phyloP scores from a whole-genome alignment of 2,797 vertebrate species.

The Lagorchestes hirsutus region DNA sequence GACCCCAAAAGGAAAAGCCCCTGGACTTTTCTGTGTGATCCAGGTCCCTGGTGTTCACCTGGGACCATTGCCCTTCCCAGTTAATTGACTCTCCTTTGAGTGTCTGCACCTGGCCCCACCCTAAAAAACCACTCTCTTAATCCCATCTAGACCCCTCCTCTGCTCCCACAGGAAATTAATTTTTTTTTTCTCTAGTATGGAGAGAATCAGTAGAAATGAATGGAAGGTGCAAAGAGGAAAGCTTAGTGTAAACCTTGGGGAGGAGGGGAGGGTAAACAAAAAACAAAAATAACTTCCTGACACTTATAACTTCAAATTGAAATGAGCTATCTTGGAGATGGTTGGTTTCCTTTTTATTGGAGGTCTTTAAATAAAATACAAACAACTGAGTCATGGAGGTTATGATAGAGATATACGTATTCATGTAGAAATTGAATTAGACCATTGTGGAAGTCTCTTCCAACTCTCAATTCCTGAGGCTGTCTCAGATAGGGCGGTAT shows the following conservation, averaged over 20 bases:
- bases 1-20: too few relatives aligned
- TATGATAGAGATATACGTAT: neutral
- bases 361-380: neutral
- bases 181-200: neutral
- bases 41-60: too few relatives aligned
- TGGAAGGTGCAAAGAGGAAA: neutral
- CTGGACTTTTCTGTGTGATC: too few relatives aligned
- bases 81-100: too few relatives aligned
- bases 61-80: too few relatives aligned
- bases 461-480: neutral
- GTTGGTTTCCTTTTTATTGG: neutral
- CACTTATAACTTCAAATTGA: neutral
- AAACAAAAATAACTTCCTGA: neutral
- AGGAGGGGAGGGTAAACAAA: too few relatives aligned
- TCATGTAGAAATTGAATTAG: neutral
- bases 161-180: neutral
- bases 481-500: neutral
- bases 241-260: neutral
- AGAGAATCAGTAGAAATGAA: neutral
- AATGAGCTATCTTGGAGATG: neutral
- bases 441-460: neutral
- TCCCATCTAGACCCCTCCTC: too few relatives aligned
- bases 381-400: neutral
- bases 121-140: too few relatives aligned
- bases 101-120: too few relatives aligned